Conservation (phyloP, 1,140 invertebrate genomes). For the Procambarus virginalis region DNA sequence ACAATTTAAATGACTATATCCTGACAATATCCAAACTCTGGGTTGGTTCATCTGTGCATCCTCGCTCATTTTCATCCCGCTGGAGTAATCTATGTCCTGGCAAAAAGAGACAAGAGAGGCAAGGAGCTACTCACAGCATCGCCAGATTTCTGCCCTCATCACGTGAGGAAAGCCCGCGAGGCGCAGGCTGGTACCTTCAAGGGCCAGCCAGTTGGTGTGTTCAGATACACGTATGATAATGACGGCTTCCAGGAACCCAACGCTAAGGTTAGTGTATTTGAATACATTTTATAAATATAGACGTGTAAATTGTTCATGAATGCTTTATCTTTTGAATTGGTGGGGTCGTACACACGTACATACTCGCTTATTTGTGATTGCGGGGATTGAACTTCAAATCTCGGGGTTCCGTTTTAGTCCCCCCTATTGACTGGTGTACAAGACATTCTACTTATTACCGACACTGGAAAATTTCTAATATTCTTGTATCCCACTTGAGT, state of each 20-base stretch:
- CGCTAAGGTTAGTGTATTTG: constrained; percentile 49
- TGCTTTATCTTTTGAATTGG: too few relatives aligned
- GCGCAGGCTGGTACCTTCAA: constrained; percentile 11
- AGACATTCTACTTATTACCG: too few relatives aligned
- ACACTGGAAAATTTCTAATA: too few relatives aligned
- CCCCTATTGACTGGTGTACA: too few relatives aligned
- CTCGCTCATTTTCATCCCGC: constrained; percentile 77
- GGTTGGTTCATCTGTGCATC: constrained; percentile 77
- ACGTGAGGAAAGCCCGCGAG: constrained; percentile 30
- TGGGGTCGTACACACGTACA: too few relatives aligned
- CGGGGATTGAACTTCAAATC: too few relatives aligned
- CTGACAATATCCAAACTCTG: constrained; percentile 76
- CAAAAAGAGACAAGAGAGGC: constrained; percentile 41
- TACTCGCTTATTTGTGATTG: too few relatives aligned
- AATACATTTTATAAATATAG: not conserved
- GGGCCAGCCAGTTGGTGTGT: constrained; percentile 54
- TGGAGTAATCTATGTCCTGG: constrained; percentile 35
- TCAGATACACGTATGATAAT: constrained; percentile 67
- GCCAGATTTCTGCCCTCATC: constrained; percentile 58
- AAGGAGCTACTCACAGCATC: constrained; percentile 41
- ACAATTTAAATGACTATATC: constrained; percentile 72
- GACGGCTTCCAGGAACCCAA: constrained; percentile 58
- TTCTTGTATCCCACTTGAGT: too few relatives aligned
- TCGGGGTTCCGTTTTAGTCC: too few relatives aligned
- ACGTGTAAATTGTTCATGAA: not conserved